These are phyloP conservation scores for Agrenia bidenticulata DNA, from an alignment of 2,888 invertebrate species.

Conservation along the genomic window DNA sequence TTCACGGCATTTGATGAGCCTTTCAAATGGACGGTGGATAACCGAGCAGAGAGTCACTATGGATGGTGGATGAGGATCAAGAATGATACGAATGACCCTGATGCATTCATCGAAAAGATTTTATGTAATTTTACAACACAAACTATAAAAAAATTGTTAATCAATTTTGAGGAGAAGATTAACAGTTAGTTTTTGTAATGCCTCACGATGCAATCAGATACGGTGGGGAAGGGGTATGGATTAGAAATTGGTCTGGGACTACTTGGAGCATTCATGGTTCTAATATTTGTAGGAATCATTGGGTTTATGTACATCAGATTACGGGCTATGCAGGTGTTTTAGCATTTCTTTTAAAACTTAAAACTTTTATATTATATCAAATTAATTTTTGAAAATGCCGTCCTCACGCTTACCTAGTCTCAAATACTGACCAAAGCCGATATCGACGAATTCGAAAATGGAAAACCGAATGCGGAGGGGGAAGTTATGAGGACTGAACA, in stretches of 20 bases:
- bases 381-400: background rate
- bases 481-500: background rate
- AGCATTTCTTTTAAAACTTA: too few species aligned
- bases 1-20: constrained; percentile 14
- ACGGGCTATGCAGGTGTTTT: background rate
- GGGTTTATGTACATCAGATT: background rate
- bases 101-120: constrained; percentile 14
- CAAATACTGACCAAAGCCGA: constrained; percentile 5
- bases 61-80: constrained; percentile 9
- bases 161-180: too few species aligned
- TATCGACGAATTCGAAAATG: constrained; percentile 11
- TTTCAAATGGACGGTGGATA: background rate
- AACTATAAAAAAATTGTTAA: too few species aligned
- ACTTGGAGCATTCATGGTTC: background rate
- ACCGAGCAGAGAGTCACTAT: background rate
- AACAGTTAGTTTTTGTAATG: too few species aligned
- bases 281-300: background rate
- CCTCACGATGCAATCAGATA: too few species aligned
- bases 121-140: too few species aligned
- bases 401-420: too few species aligned
- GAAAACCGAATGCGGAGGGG: background rate
- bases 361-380: background rate
- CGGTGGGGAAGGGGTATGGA: too few species aligned
- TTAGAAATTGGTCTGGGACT: too few species aligned
- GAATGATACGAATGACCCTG: background rate